Percentiles rank a stretch among this genome's conserved stretches.
phyloP scores from a whole-genome alignment of 2,888 invertebrate genomes.

The Cybosia mesomella region DNA sequence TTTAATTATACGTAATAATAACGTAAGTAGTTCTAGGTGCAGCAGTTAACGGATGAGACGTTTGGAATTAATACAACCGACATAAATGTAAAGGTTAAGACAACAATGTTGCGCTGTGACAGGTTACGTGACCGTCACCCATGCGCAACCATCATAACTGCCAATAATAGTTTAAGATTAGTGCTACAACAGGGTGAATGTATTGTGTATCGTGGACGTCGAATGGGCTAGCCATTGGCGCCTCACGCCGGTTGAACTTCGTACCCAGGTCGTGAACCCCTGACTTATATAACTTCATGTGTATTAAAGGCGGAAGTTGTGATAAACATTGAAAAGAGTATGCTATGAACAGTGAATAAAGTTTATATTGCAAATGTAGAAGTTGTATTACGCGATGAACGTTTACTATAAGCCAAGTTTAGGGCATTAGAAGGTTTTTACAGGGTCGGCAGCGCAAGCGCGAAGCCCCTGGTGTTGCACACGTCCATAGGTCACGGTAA shows the following conservation, averaged over 20 bases:
- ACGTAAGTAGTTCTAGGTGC: neutral
- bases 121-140: conserved; percentile 10
- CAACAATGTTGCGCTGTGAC: conserved; percentile 9
- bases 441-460: too few species aligned
- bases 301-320: too few species aligned
- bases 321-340: neutral
- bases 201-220: neutral
- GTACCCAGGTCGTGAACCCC: neutral
- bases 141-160: neutral
- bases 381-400: too few species aligned
- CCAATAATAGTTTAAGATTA: neutral
- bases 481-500: too few species aligned
- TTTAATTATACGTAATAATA: neutral
- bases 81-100: conserved; percentile 5
- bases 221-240: neutral
- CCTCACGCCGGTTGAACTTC: neutral
- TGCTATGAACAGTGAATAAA: neutral
- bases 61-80: neutral
- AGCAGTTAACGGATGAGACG: neutral
- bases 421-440: too few species aligned
- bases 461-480: too few species aligned
- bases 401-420: too few species aligned
- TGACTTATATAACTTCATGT: neutral
- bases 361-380: too few species aligned
- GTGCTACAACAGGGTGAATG: neutral